phyloP scores from a whole-genome alignment of 1,140 invertebrate genomes.

The Papilio helenus region DNA sequence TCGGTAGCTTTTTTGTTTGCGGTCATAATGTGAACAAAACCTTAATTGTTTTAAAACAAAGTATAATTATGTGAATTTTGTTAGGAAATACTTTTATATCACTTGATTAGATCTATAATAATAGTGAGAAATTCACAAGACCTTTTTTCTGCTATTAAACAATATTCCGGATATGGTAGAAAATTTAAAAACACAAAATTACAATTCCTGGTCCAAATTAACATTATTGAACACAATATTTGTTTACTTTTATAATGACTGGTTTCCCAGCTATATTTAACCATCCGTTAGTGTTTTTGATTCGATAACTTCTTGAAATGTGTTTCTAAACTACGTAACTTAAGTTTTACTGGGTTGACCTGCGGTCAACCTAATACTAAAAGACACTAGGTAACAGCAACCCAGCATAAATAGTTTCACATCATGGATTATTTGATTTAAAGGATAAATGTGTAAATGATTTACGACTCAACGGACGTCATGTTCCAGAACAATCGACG shows the following conservation, averaged over 20 bases:
- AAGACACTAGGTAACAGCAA: too few relatives aligned
- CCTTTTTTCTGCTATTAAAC: not conserved
- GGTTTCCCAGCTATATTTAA: too few relatives aligned
- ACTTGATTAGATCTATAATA: not conserved
- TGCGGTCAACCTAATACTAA: too few relatives aligned
- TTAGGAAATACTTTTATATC: not conserved
- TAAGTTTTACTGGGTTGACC: too few relatives aligned
- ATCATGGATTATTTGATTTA: not conserved
- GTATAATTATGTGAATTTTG: not conserved
- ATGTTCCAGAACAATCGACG: slow-evolving; percentile 57
- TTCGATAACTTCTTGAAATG: too few relatives aligned
- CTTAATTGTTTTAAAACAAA: not conserved
- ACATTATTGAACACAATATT: too few relatives aligned
- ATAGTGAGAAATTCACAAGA: not conserved
- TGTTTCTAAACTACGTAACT: too few relatives aligned
- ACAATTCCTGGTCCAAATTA: too few relatives aligned
- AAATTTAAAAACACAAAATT: too few relatives aligned
- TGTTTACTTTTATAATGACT: too few relatives aligned
- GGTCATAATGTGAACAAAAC: not conserved
- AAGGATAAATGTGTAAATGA: not conserved
- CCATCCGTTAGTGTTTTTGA: too few relatives aligned
- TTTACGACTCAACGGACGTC: slow-evolving; percentile 47
- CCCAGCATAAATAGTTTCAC: too few relatives aligned
- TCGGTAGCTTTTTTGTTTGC: not conserved
- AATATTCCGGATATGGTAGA: not conserved